These are phyloP conservation scores for Dallia pectoralis DNA, from an alignment of 2,797 vertebrate genomes.

Conservation along the genomic window DNA sequence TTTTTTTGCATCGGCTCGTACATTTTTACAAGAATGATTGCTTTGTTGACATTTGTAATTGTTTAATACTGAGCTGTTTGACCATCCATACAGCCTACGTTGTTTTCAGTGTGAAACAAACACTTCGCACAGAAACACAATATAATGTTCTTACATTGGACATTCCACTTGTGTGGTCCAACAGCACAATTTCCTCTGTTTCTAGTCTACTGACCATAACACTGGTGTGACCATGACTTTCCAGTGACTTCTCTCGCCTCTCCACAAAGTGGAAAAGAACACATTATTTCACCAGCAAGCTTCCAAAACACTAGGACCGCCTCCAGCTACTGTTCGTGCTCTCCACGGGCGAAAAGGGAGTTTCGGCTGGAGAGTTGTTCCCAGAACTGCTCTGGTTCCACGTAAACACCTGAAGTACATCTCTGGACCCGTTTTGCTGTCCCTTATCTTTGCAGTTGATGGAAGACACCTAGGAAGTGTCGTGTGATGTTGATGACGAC, in stretches of 20 bases:
- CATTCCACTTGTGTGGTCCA: too few relatives aligned
- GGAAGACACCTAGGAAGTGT: neutral
- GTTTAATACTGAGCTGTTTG: slow-evolving; percentile 44
- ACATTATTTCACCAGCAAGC: slow-evolving; percentile 37
- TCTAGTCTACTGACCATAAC: neutral
- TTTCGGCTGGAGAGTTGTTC: slow-evolving; percentile 36
- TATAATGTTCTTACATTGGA: neutral
- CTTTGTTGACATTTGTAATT: slow-evolving; percentile 11
- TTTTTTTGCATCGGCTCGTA: too few relatives aligned
- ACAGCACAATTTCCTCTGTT: neutral
- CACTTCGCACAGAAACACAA: neutral
- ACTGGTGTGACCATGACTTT: neutral
- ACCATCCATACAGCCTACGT: neutral
- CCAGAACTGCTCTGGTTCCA: slow-evolving; percentile 30
- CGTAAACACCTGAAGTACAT: slow-evolving; percentile 38
- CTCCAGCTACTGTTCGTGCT: slow-evolving; percentile 23
- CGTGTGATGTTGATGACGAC: neutral
- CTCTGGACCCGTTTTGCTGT: neutral
- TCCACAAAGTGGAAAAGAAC: slow-evolving; percentile 27
- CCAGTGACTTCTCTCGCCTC: neutral
- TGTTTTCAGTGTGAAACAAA: neutral
- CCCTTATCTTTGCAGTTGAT: neutral
- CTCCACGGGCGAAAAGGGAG: slow-evolving; percentile 42
- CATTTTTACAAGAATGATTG: too few relatives aligned
- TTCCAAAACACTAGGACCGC: slow-evolving; percentile 39